Conservation (phyloP, 2,797 vertebrate genomes). For the Poeciliopsis paucimaculata region DNA sequence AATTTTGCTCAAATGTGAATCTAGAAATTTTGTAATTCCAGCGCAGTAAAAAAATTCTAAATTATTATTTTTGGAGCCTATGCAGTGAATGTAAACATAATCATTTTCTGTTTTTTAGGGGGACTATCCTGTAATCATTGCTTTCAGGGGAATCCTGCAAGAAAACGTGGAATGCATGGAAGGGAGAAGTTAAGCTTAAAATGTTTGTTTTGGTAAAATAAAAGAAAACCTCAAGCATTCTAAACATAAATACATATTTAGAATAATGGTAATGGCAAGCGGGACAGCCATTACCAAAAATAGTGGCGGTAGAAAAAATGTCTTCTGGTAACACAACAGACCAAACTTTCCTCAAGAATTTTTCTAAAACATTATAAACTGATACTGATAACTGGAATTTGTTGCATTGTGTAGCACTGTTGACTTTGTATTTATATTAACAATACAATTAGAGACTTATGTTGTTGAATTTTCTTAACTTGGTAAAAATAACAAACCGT, state of each 20-base stretch:
- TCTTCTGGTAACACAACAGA: background rate
- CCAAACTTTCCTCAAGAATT: background rate
- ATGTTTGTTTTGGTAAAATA: background rate
- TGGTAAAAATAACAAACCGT: background rate
- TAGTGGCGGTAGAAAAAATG: background rate
- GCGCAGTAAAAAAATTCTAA: background rate
- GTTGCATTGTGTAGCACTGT: too few relatives aligned
- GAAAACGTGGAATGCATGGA: background rate
- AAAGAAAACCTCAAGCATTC: background rate
- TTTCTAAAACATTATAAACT: background rate
- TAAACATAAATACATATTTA: slow-evolving; percentile 1
- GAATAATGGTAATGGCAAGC: background rate
- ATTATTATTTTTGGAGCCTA: background rate
- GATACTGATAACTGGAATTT: too few relatives aligned
- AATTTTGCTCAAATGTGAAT: background rate
- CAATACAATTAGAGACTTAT: too few relatives aligned
- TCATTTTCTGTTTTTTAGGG: background rate
- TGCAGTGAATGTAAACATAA: background rate
- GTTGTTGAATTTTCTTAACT: too few relatives aligned
- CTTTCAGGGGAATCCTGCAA: background rate
- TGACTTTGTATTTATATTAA: too few relatives aligned
- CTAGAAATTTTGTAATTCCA: background rate
- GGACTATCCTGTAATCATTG: background rate
- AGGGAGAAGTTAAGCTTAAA: background rate
- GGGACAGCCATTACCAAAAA: background rate